phyloP scores from a whole-genome alignment of 2,888 invertebrate genomes.

The Erebia ligea region DNA sequence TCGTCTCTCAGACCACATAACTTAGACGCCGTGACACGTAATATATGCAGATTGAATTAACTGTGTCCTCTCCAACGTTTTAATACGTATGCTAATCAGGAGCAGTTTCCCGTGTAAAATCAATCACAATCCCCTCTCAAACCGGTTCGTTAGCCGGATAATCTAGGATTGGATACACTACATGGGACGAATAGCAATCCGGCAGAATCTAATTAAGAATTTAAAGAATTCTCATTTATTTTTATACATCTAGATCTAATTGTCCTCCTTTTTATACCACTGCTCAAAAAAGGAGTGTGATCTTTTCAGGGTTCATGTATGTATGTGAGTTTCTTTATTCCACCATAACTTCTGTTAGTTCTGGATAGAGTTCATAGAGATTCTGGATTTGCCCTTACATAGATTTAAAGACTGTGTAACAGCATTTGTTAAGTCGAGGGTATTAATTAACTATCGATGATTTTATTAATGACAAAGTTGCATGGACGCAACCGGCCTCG shows the following conservation, averaged over 20 bases:
- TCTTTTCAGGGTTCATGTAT: no score
- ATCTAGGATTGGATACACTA: slow-evolving; percentile 11
- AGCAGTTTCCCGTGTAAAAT: slow-evolving; percentile 23
- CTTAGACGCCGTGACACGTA: slow-evolving; percentile 11
- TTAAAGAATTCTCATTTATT: not conserved
- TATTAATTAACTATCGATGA: no score
- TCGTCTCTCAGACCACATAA: slow-evolving; percentile 1
- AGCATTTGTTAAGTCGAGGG: no score
- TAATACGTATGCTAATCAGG: slow-evolving; percentile 25
- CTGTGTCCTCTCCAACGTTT: slow-evolving; percentile 14
- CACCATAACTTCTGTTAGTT: no score
- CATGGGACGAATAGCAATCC: not conserved
- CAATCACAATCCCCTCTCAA: slow-evolving; percentile 22
- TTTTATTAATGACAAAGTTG: no score
- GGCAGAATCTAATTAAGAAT: not conserved
- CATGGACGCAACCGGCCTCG: no score
- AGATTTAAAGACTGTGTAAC: no score
- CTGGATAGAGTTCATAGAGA: no score
- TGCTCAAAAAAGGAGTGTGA: no score
- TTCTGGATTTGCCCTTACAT: no score
- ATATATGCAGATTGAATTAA: slow-evolving; percentile 22
- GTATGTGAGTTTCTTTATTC: no score
- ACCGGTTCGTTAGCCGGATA: slow-evolving; percentile 3
- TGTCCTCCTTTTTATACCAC: no score
- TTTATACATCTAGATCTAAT: not conserved